Evolutionary conservation across 2,113 vertebrate genomes (phyloP), one percentile per base, ranked within the genome.

Genomic region (Meriones unguiculatus): DNA sequence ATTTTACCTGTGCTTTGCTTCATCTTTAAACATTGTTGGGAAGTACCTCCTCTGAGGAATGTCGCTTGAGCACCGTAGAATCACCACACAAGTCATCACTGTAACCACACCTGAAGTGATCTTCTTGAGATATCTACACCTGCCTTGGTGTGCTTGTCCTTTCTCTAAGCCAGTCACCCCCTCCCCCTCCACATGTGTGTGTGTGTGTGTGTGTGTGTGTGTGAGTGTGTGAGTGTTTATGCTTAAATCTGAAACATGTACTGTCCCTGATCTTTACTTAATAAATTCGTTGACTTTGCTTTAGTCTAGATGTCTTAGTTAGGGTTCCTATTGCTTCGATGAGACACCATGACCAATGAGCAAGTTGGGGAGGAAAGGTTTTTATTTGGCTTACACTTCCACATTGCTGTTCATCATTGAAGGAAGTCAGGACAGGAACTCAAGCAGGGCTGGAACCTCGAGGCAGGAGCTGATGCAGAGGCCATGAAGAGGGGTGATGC

Each of bases 141-240:
- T 70, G 85, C 41, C 62, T 32, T 65, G 14, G 62, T 12, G 28
- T 67, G 64, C 0, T 15, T 35, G 64, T 35, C 64, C 65, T 30
- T 46, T 65, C 18, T 38, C 30, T 67, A 24, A 30, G 81, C 25
- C 57, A 2, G 22, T 28, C n/a, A 64, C 14, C 5, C 4, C 73
- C 20, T 20, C 5, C 3, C 9, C 22, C 7, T n/a, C 13, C 25
- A 2, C 17, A 1, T 12, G 24, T 24, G 5, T 20, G 32, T n/a
- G 10, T 13, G 32, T 24, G 8, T n/a, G 32, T n/a, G 32, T 72
- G 70, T 72, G 32, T 72, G 70, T 72, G 32, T 72, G 35, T 75
- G 38, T 46, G 38, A 35, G 17, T 20, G 28, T 35, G 77, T 54
- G 12, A 15, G 52, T 25, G n/a, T 57, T 46, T 1, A 2, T 32